Evolutionary conservation across 64 coral and sea anemone species (phyloP), one percentile per base, ranked within the genome.

Genomic region (Stichodactyla helianthus): DNA sequence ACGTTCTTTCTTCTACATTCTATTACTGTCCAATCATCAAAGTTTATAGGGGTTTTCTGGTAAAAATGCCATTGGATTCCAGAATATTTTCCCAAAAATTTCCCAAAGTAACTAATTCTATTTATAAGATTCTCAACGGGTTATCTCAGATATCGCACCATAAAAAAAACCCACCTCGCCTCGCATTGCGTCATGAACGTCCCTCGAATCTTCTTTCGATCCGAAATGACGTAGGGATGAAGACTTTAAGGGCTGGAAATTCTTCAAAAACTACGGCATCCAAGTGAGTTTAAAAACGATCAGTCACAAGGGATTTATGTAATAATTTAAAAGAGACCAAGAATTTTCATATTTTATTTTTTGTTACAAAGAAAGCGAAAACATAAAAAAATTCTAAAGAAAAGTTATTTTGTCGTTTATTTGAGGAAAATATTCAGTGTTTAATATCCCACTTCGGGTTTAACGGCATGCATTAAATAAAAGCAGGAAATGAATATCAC

Each of bases 371-470:
- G 20, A 60, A 15, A 13, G 59, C 18, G 5, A 60, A n/a, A 22
- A 7, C 22, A 65, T 65, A 9, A 22, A 23, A 65, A 22, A 65
- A n/a, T 65, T 65, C 22, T 13, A 65, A 65, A 5, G 9, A 18
- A 65, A 65, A 65, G 62, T 65, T 23, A 65, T 19, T 65, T 20
- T 63, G 60, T 65, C 62, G 62, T 74, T 74, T 74, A 74, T 74
- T 74, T 74, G 68, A 27, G 5, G 25, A 74, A 74, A 74, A 31
- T 9, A 74, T 74, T 74, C 0, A 74, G 12, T 74, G 68, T 74
- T 74, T 74, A 74, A 68, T 74, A 23, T 27, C 25, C 25, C 62
- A 74, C 23, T 74, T 9, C 6, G 10, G 7, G 8, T 25, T 74
- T 7, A 74, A 31, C 68, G 25, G 28, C 23, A 74, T 31, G 68